These are phyloP conservation scores for Halocaridina rubra DNA, from an alignment of 2,888 invertebrate species.

Conservation along the genomic window DNA sequence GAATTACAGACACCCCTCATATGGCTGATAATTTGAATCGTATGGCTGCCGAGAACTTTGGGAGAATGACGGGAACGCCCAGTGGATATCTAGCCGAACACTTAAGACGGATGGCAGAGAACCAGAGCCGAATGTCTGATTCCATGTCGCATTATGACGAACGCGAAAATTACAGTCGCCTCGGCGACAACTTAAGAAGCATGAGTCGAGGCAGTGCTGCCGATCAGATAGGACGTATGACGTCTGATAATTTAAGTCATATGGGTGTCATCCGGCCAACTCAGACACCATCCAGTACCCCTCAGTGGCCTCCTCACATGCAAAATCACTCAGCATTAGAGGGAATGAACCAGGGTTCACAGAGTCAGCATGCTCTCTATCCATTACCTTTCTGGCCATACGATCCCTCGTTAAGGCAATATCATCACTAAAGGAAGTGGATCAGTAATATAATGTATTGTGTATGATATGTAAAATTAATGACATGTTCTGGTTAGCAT, in stretches of 20 bases:
- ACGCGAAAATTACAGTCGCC: constrained; percentile 58
- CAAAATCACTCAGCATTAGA: constrained; percentile 62
- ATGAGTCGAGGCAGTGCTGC: constrained; percentile 61
- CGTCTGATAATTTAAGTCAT: constrained; percentile 59
- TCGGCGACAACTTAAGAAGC: constrained; percentile 59
- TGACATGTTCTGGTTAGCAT: neutral
- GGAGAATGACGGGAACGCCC: constrained; percentile 61
- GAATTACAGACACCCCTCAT: constrained; percentile 60
- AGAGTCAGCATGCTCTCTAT: constrained; percentile 61
- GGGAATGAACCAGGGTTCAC: constrained; percentile 62
- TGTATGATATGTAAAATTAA: constrained; percentile 8
- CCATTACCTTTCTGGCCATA: constrained; percentile 64
- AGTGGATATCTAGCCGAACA: constrained; percentile 62
- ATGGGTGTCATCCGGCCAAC: constrained; percentile 63
- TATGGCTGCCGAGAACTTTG: constrained; percentile 63
- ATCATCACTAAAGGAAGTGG: constrained; percentile 53
- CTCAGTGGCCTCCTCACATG: constrained; percentile 64
- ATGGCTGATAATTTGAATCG: constrained; percentile 59
- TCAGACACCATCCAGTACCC: constrained; percentile 62
- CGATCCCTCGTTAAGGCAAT: constrained; percentile 60
- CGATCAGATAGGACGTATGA: constrained; percentile 62
- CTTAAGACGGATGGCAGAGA: constrained; percentile 61
- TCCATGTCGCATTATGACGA: constrained; percentile 61
- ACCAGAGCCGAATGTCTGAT: constrained; percentile 63
- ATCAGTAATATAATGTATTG: neutral